Evolutionary conservation across 2,113 vertebrate species (phyloP).

Genomic region (Accipiter virgatus): DNA sequence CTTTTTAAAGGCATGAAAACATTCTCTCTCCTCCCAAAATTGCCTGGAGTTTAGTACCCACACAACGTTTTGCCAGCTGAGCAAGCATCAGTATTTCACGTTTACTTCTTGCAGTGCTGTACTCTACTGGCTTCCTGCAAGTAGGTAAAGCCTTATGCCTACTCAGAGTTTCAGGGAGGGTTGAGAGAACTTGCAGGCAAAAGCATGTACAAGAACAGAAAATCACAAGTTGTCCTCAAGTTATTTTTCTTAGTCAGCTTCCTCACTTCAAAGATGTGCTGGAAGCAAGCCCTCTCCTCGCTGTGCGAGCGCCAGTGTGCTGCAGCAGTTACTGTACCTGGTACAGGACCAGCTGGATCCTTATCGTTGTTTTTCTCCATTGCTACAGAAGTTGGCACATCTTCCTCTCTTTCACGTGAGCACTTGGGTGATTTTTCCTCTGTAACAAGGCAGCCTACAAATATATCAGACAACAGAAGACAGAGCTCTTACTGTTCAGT

Average conservation of each 20-base stretch:
- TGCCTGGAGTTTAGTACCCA: not conserved
- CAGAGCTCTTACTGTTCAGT: not conserved
- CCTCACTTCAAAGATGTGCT: not conserved
- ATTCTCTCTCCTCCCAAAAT: not conserved
- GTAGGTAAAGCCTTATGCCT: not conserved
- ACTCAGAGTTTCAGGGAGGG: not conserved
- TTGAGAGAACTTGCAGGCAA: not conserved
- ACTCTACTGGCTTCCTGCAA: too few relatives aligned
- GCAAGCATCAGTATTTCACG: not conserved
- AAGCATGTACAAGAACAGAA: not conserved
- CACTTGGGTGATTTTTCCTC: not conserved
- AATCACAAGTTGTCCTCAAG: not conserved
- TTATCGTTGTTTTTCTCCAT: not conserved
- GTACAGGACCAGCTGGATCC: not conserved
- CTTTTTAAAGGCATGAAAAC: not conserved
- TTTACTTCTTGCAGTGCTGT: not conserved
- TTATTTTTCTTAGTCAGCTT: not conserved
- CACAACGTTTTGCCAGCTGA: not conserved
- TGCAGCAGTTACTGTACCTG: not conserved
- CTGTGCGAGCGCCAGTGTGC: fast-evolving
- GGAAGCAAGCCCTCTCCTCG: not conserved
- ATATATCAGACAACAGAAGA: not conserved
- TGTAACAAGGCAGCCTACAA: not conserved
- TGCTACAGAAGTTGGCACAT: not conserved
- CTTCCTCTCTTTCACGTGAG: not conserved